Evolutionary conservation across 2,113 vertebrate genomes (phyloP).

Genomic region (Isichthys henryi): DNA sequence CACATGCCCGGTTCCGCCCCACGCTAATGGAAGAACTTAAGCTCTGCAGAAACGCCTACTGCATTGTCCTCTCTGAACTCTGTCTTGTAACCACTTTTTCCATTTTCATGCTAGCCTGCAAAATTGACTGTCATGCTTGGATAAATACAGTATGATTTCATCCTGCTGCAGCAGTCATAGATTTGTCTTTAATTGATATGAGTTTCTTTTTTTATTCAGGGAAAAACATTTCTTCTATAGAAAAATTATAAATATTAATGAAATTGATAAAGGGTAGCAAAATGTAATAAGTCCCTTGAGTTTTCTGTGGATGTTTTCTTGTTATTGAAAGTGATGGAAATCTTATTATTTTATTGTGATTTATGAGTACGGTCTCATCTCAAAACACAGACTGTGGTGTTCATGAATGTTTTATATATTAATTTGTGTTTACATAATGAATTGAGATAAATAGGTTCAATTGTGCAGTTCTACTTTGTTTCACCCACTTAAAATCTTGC

Average conservation of each 20-base stretch:
- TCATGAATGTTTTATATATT: not conserved
- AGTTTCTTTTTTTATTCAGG: not conserved
- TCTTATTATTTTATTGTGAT: not conserved
- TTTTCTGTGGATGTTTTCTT: not conserved
- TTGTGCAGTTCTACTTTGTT: not conserved
- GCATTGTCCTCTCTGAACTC: slow-evolving; percentile 1
- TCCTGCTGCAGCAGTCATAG: not conserved
- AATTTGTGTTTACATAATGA: not conserved
- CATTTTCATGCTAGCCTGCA: not conserved
- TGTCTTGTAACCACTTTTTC: not conserved
- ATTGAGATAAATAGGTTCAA: not conserved
- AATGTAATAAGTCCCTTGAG: not conserved
- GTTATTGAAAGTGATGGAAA: not conserved
- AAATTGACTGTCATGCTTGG: not conserved
- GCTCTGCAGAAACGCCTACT: not conserved
- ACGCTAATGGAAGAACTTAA: not conserved
- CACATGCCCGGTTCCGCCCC: not conserved
- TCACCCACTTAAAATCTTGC: not conserved
- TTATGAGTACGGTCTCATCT: not conserved
- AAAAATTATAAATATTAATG: not conserved
- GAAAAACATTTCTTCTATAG: not conserved
- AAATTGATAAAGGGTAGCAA: not conserved
- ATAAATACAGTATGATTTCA: not conserved
- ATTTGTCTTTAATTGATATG: not conserved
- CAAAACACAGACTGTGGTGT: not conserved